These are phyloP conservation scores for Geotrypetes seraphini DNA, from an alignment of 2,797 vertebrate genomes.

Conservation along the genomic window DNA sequence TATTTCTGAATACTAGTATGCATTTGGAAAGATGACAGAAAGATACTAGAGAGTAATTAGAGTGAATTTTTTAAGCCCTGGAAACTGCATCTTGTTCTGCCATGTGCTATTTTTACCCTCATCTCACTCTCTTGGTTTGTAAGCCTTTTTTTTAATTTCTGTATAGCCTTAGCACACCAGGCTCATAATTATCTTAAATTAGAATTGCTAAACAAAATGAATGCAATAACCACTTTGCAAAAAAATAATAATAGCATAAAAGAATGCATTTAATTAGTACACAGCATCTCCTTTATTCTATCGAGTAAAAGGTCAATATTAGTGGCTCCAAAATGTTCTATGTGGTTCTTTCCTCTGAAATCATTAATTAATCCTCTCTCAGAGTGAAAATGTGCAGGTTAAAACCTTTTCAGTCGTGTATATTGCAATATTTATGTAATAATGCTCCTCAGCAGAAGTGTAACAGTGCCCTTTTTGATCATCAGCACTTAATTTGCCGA, in stretches of 20 bases:
- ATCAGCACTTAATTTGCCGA: not conserved
- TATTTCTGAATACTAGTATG: slow-evolving; percentile 66
- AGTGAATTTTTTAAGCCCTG: slow-evolving; percentile 76
- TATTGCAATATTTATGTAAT: slow-evolving; percentile 28
- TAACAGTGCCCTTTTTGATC: not conserved
- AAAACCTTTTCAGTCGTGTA: slow-evolving; percentile 28
- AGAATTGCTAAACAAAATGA: slow-evolving; percentile 37
- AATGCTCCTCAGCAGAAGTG: slow-evolving; percentile 4
- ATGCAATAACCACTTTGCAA: slow-evolving; percentile 37
- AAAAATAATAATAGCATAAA: too few relatives aligned
- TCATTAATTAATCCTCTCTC: slow-evolving; percentile 23
- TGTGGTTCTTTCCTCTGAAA: slow-evolving; percentile 20
- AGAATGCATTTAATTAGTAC: slow-evolving; percentile 41
- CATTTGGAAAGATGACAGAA: slow-evolving; percentile 77
- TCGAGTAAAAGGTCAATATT: slow-evolving; percentile 31
- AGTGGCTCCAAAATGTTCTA: slow-evolving; percentile 11
- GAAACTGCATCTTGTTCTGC: slow-evolving; percentile 74
- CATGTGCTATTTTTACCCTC: slow-evolving; percentile 77
- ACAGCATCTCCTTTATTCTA: slow-evolving; percentile 12
- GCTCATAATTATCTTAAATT: slow-evolving; percentile 28
- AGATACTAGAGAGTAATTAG: slow-evolving; percentile 86
- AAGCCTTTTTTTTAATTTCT: slow-evolving; percentile 18
- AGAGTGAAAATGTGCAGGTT: slow-evolving; percentile 11
- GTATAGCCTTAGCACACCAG: slow-evolving; percentile 20
- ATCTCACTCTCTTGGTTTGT: slow-evolving; percentile 27